phyloP scores from a whole-genome alignment of 2,888 invertebrate species.

The Meteorus cinctellus region DNA sequence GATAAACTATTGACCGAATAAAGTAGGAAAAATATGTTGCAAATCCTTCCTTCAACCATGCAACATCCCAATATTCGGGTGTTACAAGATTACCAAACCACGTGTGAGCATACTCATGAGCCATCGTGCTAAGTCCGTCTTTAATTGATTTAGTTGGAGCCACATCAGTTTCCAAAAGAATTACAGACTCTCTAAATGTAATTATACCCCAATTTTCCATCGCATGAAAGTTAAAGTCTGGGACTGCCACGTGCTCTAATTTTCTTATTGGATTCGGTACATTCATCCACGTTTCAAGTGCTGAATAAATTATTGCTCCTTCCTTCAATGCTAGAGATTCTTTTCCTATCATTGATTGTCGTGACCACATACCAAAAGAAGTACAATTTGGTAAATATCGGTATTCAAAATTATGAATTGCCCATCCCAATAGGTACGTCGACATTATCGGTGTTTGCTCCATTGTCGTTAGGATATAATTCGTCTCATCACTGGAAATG shows the following conservation, averaged over 20 bases:
- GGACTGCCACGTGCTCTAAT: slow-evolving; percentile 86
- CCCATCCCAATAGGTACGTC: slow-evolving; percentile 64
- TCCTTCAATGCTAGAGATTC: slow-evolving; percentile 48
- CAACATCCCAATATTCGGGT: slow-evolving; percentile 69
- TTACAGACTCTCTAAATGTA: slow-evolving; percentile 77
- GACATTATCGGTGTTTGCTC: slow-evolving; percentile 60
- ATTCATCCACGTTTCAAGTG: slow-evolving; percentile 52
- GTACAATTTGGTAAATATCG: slow-evolving; percentile 36
- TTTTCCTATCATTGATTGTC: slow-evolving; percentile 49
- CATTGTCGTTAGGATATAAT: slow-evolving; percentile 49
- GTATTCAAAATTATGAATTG: slow-evolving; percentile 58
- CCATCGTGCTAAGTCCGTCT: slow-evolving; percentile 63
- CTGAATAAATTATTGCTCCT: slow-evolving; percentile 54
- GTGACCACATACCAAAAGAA: slow-evolving; percentile 56
- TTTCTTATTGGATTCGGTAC: slow-evolving; percentile 74
- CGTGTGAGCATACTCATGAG: slow-evolving; percentile 76
- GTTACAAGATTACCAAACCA: slow-evolving; percentile 74
- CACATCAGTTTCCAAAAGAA: slow-evolving; percentile 46
- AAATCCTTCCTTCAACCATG: slow-evolving; percentile 75
- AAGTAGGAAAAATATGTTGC: slow-evolving; percentile 75
- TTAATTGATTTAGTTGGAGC: slow-evolving; percentile 51
- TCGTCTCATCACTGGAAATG: slow-evolving; percentile 45
- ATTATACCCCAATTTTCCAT: slow-evolving; percentile 97
- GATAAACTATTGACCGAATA: slow-evolving; percentile 56
- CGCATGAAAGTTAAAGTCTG: slow-evolving; percentile 88